Evolutionary conservation across 2,113 vertebrate species (phyloP), one percentile per base, ranked within the genome.

Genomic region (Gymnogyps californianus): DNA sequence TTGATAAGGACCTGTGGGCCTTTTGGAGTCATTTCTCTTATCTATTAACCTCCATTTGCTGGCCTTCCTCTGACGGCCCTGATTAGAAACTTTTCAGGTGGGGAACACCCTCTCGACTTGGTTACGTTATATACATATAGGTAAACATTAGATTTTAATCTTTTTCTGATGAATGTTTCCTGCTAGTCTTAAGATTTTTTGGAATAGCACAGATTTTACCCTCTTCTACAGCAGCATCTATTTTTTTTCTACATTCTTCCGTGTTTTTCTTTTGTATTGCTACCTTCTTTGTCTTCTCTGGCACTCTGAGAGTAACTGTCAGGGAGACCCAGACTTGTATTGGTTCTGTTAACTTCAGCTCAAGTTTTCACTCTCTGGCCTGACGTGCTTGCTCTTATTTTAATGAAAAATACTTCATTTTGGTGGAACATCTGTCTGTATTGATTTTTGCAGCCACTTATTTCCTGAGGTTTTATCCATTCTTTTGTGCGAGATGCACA

Each of bases 341-440:
- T 89, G 54, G 38, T 62, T 94, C 74, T 89, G 77, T 66, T 92
- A 84, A 90, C 69, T 96, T 94, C 77, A 87, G n/a, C 65, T 94
- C 40, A 64, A 89, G 57, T 40, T 31, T 93, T 83, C 87, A 83
- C 54, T 66, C 66, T 75, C 40, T 80, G 66, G 52, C 64, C 38
- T 94, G 80, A 62, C 1, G 5, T 52, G n/a, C 51, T 67, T 76
- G 52, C 87, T 85, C 38, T 80, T 90, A 90, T 95, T 94, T 90
- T 92, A 94, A 84, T 92, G 78, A 88, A 80, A 92, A 95, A 95
- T 90, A 77, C 77, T 91, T 89, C 71, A 70, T 91, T 93, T 93
- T 95, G 71, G 84, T 86, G 62, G 46, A 90, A 87, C 82, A 84
- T 77, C 86, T 94, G 91, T 83, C 74, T 69, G 16, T 80, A 87